These are phyloP conservation scores for Orius insidiosus DNA, from an alignment of 1,140 invertebrate genomes.

Conservation along the genomic window DNA sequence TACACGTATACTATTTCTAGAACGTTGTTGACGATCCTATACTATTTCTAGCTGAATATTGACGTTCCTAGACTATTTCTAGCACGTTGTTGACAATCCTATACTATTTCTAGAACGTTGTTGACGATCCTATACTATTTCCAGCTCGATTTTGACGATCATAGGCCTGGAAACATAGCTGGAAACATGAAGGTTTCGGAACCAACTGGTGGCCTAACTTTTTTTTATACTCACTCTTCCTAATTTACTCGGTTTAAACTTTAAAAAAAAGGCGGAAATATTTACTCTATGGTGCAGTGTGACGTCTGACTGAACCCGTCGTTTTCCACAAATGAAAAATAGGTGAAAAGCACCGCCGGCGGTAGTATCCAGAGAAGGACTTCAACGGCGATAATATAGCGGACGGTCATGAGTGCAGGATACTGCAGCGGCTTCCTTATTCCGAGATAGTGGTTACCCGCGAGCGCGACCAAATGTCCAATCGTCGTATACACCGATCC, in stretches of 20 bases:
- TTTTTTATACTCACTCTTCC: too few species aligned
- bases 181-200: too few species aligned
- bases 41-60: too few species aligned
- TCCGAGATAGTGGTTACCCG: slow-evolving; percentile 49
- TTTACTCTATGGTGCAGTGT: slow-evolving; percentile 9
- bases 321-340: slow-evolving; percentile 29
- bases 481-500: slow-evolving; percentile 40
- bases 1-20: too few species aligned
- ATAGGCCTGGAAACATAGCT: too few species aligned
- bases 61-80: too few species aligned
- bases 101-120: too few species aligned
- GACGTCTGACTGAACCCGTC: slow-evolving; percentile 28
- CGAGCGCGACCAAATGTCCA: slow-evolving; percentile 42
- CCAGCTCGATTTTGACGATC: too few species aligned
- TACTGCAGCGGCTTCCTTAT: slow-evolving; percentile 43
- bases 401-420: slow-evolving; percentile 22
- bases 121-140: too few species aligned
- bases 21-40: too few species aligned
- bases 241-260: background rate
- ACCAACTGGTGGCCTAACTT: too few species aligned
- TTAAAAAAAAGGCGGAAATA: background rate
- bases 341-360: slow-evolving; percentile 30
- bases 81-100: too few species aligned
- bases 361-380: slow-evolving; percentile 36
- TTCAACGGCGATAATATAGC: slow-evolving; percentile 28